phyloP scores from a whole-genome alignment of 2,797 vertebrate species.

The Gadopsis bispinosus region DNA sequence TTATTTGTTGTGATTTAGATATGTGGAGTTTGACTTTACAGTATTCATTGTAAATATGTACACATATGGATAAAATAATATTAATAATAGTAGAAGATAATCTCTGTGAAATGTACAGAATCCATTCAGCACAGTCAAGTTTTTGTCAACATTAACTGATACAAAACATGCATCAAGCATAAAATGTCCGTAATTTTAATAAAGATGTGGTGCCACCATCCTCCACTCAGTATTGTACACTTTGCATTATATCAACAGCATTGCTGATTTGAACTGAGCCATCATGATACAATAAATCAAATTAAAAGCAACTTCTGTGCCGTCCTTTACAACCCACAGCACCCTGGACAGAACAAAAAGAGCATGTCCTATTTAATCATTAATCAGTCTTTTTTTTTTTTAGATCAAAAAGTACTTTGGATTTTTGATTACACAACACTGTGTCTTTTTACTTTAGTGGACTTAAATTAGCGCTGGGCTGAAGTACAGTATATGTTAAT shows the following conservation, averaged over 20 bases:
- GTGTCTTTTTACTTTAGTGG: constrained; percentile 19
- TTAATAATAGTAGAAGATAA: not conserved
- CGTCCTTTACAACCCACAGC: not conserved
- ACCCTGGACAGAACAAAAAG: not conserved
- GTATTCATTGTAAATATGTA: not conserved
- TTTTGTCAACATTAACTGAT: not conserved
- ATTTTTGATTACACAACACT: not conserved
- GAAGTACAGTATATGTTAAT: constrained; percentile 64
- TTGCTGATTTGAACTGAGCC: not conserved
- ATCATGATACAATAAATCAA: not conserved
- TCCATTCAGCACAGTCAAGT: not conserved
- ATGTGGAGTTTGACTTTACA: not conserved
- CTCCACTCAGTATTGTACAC: not conserved
- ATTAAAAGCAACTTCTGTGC: not conserved
- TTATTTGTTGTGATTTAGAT: constrained; percentile 4
- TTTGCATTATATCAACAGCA: not conserved
- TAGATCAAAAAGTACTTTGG: not conserved
- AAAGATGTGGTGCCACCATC: not conserved
- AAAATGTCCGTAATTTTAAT: not conserved
- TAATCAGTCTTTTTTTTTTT: not conserved
- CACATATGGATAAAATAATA: not conserved
- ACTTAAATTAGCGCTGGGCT: constrained; percentile 38
- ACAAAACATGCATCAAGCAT: not conserved
- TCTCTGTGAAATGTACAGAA: not conserved
- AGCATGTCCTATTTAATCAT: not conserved